Conservation (phyloP, 2,797 vertebrate genomes). For the Diceros bicornis region DNA sequence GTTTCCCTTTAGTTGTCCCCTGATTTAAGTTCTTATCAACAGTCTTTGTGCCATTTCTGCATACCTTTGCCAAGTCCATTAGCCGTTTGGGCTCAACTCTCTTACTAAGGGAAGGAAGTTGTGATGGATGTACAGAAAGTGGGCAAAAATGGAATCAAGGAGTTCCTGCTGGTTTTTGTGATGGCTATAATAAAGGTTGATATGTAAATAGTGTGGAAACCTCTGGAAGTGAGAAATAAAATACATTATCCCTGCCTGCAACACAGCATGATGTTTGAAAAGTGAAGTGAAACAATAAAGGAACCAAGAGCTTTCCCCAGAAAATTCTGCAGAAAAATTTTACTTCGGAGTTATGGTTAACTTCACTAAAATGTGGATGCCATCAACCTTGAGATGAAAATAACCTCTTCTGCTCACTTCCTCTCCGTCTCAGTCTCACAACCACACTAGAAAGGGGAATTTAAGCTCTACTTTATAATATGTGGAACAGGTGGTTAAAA, state of each 20-base stretch:
- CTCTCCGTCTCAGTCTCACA: background rate
- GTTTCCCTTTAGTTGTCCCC: slow-evolving; percentile 17
- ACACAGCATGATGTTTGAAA: slow-evolving; percentile 48
- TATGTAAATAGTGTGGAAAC: slow-evolving; percentile 29
- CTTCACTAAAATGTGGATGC: slow-evolving; percentile 34
- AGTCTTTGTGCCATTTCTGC: slow-evolving; percentile 10
- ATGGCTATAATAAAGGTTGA: background rate
- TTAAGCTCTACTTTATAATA: slow-evolving; percentile 41
- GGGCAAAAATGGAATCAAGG: background rate
- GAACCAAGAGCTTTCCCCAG: slow-evolving; percentile 35
- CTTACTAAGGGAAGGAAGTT: background rate
- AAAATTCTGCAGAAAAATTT: slow-evolving; percentile 66
- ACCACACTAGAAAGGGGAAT: slow-evolving; percentile 26
- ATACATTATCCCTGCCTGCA: background rate
- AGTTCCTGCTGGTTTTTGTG: background rate
- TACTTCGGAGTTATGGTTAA: slow-evolving; percentile 62
- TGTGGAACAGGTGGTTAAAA: slow-evolving; percentile 43
- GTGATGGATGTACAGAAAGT: background rate
- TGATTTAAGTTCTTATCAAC: slow-evolving; percentile 55
- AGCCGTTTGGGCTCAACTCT: background rate
- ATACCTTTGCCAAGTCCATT: background rate
- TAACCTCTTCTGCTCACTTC: slow-evolving; percentile 51
- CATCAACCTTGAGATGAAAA: slow-evolving; percentile 43
- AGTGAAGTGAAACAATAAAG: slow-evolving; percentile 62
- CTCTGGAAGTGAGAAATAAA: slow-evolving; percentile 38